Evolutionary conservation across 2,888 invertebrate species (phyloP), one percentile per base, ranked within the genome.

Genomic region (Pteria penguin): DNA sequence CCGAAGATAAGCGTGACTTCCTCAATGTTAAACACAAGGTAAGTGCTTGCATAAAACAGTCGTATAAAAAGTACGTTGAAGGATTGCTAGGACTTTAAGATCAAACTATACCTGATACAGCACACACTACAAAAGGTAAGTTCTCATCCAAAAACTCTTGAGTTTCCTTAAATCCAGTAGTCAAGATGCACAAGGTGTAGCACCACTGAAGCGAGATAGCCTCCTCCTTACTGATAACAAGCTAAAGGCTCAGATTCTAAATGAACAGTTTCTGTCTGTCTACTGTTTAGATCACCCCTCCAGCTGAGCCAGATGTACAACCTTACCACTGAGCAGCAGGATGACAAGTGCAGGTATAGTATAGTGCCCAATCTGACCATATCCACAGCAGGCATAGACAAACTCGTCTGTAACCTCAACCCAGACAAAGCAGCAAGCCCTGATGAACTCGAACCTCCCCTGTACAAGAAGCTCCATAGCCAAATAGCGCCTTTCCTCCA

Each of bases 1-100:
- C 45, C 8, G 18, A 45, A 18, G 45, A 45, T 45, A 45, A 18
- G 45, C 45, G 45, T 45, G 45, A 45, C 18, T 45, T 45, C 45
- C 45, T 45, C 8, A 45, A 65, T n/a, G 36, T 24, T 4, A 65
- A 31, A 29, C 65, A 65, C 45, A 22, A 24, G 45, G 45, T 45
- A 4, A 65, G 24, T 4, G 24, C 33, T 2, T 24, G 45, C 24
- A 33, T 65, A 18, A 65, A 65, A 24, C 45, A 65, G 26, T 33
- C 52, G 8, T 45, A 65, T 26, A 45, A 65, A 18, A 65, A 14
- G 45, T 65, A 65, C 26, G 26, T 65, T 22, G 65, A 65, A 24
- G 65, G 26, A 5, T 36, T 65, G n/a, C 24, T 65, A 24, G 65
- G 65, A 22, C 36, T 65, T 24, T 27, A 33, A 65, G 45, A 45